These are phyloP conservation scores for Tanypteryx hageni DNA, from an alignment of 2,888 invertebrate genomes.

Conservation along the genomic window DNA sequence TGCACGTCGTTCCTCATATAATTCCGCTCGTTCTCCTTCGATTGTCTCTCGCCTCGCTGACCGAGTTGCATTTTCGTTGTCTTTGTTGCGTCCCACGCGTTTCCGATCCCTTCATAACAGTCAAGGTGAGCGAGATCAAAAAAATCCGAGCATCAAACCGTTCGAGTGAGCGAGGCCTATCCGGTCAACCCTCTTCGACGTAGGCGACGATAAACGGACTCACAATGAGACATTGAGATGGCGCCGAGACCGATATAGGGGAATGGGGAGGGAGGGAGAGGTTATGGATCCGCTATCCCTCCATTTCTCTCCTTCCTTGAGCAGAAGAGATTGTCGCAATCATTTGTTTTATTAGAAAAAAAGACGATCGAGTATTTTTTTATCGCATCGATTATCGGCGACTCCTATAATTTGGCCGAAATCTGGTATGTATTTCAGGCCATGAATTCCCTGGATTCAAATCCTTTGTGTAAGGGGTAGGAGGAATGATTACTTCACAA, in stretches of 20 bases:
- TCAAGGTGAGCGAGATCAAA: slow-evolving; percentile 13
- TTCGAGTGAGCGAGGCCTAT: background rate
- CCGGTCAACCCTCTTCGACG: background rate
- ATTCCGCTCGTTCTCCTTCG: too few relatives aligned
- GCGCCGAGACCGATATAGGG: background rate
- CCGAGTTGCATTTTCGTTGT: slow-evolving; percentile 8
- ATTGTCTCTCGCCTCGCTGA: background rate
- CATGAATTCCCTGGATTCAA: too few relatives aligned
- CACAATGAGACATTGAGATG: background rate
- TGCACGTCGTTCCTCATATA: too few relatives aligned
- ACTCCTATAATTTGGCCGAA: too few relatives aligned
- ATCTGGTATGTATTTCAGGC: too few relatives aligned
- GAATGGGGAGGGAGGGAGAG: background rate
- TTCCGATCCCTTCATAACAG: slow-evolving; percentile 23
- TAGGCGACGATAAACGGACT: background rate
- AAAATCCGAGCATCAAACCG: slow-evolving; percentile 1
- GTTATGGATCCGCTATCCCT: background rate
- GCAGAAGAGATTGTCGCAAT: background rate
- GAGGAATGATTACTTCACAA: too few relatives aligned
- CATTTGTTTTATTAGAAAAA: background rate
- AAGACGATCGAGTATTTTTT: too few relatives aligned
- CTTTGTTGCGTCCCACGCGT: background rate
- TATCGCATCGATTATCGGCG: too few relatives aligned
- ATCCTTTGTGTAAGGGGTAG: too few relatives aligned
- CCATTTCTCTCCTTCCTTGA: background rate